These are phyloP conservation scores for Aix galericulata DNA, from an alignment of 2,113 vertebrate genomes.

Conservation along the genomic window DNA sequence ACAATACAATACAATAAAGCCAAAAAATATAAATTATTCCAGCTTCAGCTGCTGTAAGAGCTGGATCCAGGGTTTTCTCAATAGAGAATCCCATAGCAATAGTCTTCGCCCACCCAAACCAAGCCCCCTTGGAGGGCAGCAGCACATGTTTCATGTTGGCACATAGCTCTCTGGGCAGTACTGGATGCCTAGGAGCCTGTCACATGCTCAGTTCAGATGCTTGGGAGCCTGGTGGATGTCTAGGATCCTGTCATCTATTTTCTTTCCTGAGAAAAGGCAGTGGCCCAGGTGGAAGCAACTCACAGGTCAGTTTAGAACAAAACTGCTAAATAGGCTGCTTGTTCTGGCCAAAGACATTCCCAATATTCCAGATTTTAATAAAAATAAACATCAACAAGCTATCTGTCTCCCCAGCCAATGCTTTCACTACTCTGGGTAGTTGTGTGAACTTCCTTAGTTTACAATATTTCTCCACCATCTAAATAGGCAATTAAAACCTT, in stretches of 20 bases:
- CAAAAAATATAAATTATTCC: not conserved
- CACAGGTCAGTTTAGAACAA: not conserved
- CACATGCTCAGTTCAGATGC: not conserved
- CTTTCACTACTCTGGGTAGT: not conserved
- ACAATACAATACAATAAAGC: not conserved
- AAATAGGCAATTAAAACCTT: not conserved
- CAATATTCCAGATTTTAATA: not conserved
- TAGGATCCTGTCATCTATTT: not conserved
- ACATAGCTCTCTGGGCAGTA: rapidly evolving
- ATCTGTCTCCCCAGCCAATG: not conserved
- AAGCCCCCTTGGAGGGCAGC: not conserved
- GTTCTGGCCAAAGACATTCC: not conserved
- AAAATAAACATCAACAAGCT: not conserved
- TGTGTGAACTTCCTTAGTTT: not conserved
- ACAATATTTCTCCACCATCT: not conserved
- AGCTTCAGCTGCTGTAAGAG: not conserved
- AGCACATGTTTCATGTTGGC: rapidly evolving
- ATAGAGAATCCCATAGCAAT: not conserved
- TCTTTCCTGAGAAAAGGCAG: not conserved
- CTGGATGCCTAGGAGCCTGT: not conserved
- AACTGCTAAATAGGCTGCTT: not conserved
- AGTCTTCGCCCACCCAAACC: rapidly evolving
- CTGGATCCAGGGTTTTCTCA: not conserved
- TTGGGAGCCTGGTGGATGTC: not conserved
- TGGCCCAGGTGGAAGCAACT: not conserved